phyloP scores from a whole-genome alignment of 2,797 vertebrate genomes.

The Todus mexicanus region DNA sequence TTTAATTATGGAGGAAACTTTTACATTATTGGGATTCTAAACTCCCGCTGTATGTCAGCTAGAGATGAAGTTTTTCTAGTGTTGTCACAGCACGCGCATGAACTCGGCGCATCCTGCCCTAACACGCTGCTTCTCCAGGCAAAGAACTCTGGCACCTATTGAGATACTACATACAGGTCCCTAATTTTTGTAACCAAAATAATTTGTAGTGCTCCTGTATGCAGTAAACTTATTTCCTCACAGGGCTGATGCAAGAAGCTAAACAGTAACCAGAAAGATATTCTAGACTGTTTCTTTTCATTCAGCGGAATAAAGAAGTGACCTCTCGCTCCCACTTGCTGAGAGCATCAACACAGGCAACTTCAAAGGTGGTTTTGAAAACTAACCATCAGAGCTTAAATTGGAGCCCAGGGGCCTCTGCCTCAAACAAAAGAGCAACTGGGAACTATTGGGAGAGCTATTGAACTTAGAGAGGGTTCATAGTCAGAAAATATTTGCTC shows the following conservation, averaged over 20 bases:
- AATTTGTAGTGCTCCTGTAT: neutral
- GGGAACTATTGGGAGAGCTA: neutral
- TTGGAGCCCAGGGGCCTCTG: neutral
- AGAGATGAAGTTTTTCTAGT: neutral
- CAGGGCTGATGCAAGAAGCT: neutral
- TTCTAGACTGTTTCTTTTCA: neutral
- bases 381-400: neutral
- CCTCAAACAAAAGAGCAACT: slow-evolving; percentile 21
- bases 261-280: neutral
- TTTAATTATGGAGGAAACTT: neutral
- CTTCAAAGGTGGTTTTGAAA: slow-evolving; percentile 14
- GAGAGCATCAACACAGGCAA: neutral
- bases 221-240: neutral
- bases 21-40: neutral
- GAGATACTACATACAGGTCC: neutral
- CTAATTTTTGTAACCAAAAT: neutral
- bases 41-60: neutral
- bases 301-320: neutral
- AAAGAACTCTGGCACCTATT: neutral
- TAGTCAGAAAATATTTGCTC: slow-evolving; percentile 20
- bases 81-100: neutral
- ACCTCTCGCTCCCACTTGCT: slow-evolving; percentile 12
- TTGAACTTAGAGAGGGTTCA: neutral
- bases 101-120: neutral
- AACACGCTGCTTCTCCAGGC: neutral